Evolutionary conservation across 2,113 vertebrate species (phyloP), one percentile per base, ranked within the genome.

Genomic region (Uria aalge): DNA sequence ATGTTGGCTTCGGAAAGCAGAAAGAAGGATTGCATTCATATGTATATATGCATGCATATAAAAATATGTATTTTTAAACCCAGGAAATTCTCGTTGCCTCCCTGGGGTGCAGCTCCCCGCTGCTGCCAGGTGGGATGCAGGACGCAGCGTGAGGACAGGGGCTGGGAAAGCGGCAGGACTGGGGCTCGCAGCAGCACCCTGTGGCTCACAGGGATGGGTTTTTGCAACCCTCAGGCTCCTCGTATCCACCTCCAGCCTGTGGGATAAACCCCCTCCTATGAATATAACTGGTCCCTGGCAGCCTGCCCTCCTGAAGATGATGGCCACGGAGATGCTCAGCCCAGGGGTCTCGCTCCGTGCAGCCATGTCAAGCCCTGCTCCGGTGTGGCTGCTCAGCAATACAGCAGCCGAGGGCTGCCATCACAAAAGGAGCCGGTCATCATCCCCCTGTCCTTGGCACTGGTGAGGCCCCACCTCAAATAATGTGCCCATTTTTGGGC

Each of bases 281-380:
- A 11, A 2, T 7, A 3, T 5, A 16, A 26, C 41, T 3, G 5
- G 40, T 36, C 29, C 68, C 24, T 56, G 2, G 1, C 36, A 71
- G 32, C 60, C 40, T 13, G 8, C 30, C 20, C 38, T 45, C 22
- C 38, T 7, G 30, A 23, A 32, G 21, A 11, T 2, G 10, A 13
- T 9, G 20, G 30, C 76, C n/a, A 13, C 26, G 0, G 2, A 3
- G 71, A 11, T 40, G 50, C 50, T 29, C 26, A 66, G 27, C 30
- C 48, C 0, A 0, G 53, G 55, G 18, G 47, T 43, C 50, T 67
- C 12, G 0, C 21, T 36, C 21, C 2, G 1, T 2, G 3, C 11
- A 30, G 52, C 15, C 10, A 1, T 4, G 0, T 20, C 67, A 29
- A 84, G 26, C 45, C 56, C 62, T 66, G 56, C 36, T 40, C n/a